Evolutionary conservation across 2,797 vertebrate species (phyloP).

Genomic region (Margarornis squamiger): DNA sequence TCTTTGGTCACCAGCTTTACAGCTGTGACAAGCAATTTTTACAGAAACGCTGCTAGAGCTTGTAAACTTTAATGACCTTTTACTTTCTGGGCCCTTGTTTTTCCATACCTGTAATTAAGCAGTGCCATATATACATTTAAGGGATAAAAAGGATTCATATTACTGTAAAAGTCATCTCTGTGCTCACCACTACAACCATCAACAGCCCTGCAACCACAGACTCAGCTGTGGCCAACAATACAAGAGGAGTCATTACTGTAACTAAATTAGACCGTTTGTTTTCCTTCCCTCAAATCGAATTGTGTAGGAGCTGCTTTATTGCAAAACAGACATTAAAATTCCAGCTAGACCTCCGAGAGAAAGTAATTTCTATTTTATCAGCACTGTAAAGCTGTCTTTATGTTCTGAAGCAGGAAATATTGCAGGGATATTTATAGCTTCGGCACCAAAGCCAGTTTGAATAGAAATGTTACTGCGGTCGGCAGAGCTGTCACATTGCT

Average conservation of each 20-base stretch:
- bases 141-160: slow-evolving; percentile 59
- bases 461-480: slow-evolving; percentile 81
- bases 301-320: slow-evolving; percentile 83
- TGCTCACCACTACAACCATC: slow-evolving; percentile 32
- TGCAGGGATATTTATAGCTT: slow-evolving; percentile 82
- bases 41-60: slow-evolving; percentile 51
- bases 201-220: slow-evolving; percentile 59
- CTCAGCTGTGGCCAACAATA: slow-evolving; percentile 67
- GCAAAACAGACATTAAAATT: slow-evolving; percentile 86
- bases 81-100: slow-evolving; percentile 9
- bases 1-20: slow-evolving; percentile 64
- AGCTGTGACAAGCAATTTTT: slow-evolving; percentile 65
- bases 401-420: slow-evolving; percentile 84
- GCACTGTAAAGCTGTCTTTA: slow-evolving; percentile 84
- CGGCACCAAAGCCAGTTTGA: slow-evolving; percentile 80
- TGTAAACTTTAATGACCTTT: slow-evolving; percentile 69
- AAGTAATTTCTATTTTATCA: slow-evolving; percentile 88
- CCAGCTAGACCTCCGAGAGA: slow-evolving; percentile 84
- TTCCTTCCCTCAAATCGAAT: slow-evolving; percentile 82
- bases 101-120: slow-evolving; percentile 56
- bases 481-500: slow-evolving; percentile 79
- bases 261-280: slow-evolving; percentile 85
- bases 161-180: slow-evolving; percentile 69
- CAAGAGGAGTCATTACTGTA: slow-evolving; percentile 82
- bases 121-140: slow-evolving; percentile 7